A percentile compares a stretch with the other conserved stretches of the same genome.
Evolutionary conservation across 2,888 invertebrate genomes (phyloP).

Genomic region (Carcina quercana): DNA sequence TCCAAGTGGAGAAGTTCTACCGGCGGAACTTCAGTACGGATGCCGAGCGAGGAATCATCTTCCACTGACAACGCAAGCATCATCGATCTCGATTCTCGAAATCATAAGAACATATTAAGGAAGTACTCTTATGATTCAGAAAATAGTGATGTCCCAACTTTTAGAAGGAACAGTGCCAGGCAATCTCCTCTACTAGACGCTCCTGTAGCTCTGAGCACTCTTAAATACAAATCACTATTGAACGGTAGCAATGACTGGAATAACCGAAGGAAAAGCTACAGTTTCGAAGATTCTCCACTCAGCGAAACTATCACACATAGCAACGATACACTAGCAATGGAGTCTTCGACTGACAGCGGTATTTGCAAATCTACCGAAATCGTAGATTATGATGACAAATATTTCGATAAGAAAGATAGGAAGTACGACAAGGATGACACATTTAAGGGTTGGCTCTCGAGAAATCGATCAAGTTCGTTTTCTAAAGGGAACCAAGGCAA

Average conservation of each 20-base stretch:
- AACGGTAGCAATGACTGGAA: constrained; percentile 77
- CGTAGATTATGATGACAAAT: constrained; percentile 49
- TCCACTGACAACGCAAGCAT: constrained; percentile 63
- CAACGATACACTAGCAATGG: constrained; percentile 73
- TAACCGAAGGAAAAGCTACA: constrained; percentile 83
- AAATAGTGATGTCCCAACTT: constrained; percentile 41
- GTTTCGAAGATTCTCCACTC: constrained; percentile 72
- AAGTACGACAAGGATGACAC: constrained; percentile 40
- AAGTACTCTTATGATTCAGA: constrained; percentile 55
- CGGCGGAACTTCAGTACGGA: constrained; percentile 78
- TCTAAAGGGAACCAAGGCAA: constrained; percentile 39
- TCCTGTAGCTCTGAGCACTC: constrained; percentile 50
- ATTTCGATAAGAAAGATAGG: constrained; percentile 28
- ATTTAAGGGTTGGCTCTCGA: constrained; percentile 59
- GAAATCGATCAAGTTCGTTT: constrained; percentile 43
- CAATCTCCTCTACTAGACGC: constrained; percentile 53
- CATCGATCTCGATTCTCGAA: constrained; percentile 52
- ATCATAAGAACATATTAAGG: constrained; percentile 37
- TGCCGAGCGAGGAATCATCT: constrained; percentile 74
- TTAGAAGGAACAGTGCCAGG: constrained; percentile 35
- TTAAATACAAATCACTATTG: constrained; percentile 58
- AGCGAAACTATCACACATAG: constrained; percentile 42
- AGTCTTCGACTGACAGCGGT: constrained; percentile 86
- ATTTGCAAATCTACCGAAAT: constrained; percentile 83
- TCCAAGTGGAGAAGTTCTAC: constrained; percentile 80